phyloP scores from a whole-genome alignment of 2,113 vertebrate species.

The Ceyx margarethae region DNA sequence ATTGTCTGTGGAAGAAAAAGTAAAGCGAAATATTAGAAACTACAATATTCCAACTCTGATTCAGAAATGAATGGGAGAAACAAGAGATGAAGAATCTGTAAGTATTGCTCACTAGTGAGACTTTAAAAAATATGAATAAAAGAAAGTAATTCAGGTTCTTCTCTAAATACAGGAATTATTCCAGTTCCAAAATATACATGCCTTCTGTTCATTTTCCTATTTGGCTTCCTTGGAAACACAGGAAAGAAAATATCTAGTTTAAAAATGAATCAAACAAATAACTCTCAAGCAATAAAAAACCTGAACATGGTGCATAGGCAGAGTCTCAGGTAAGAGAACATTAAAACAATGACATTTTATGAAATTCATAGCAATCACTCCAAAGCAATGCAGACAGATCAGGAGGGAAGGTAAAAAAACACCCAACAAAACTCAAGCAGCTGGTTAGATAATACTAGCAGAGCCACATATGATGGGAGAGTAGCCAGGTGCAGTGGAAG shows the following conservation, averaged over 20 bases:
- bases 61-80: neutral
- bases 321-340: neutral
- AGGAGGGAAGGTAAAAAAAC: neutral
- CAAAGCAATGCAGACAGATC: conserved; percentile 16
- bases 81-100: neutral
- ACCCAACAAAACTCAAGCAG: neutral
- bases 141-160: neutral
- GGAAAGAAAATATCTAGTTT: neutral
- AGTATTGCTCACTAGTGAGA: neutral
- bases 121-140: neutral
- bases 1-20: conserved; percentile 77
- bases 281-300: neutral
- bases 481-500: neutral
- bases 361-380: conserved; percentile 1
- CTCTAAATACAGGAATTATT: neutral
- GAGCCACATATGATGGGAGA: neutral
- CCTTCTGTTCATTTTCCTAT: neutral
- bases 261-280: neutral
- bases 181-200: conserved; percentile 8
- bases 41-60: neutral
- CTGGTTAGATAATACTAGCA: neutral
- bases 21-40: neutral
- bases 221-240: conserved; percentile 10
- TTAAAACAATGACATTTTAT: neutral
- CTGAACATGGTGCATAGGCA: neutral